phyloP scores from a whole-genome alignment of 2,797 vertebrate species.

The Bradypodion ventrale region DNA sequence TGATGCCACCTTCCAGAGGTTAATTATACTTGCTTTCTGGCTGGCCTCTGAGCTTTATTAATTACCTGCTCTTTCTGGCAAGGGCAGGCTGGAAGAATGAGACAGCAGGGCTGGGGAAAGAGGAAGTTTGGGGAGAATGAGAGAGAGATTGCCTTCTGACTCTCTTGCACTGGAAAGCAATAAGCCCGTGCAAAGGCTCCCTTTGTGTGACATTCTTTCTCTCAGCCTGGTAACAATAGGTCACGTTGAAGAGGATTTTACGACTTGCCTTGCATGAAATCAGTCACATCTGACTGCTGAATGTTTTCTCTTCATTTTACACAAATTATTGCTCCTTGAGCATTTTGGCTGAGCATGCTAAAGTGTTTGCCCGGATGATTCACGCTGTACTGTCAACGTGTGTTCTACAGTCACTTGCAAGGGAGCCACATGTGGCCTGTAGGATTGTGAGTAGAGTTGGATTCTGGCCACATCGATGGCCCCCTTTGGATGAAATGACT shows the following conservation, averaged over 20 bases:
- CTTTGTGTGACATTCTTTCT: slow-evolving; percentile 63
- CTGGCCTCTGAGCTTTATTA: slow-evolving; percentile 67
- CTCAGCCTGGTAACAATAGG: slow-evolving; percentile 51
- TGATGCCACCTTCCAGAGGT: slow-evolving; percentile 67
- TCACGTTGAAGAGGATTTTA: slow-evolving; percentile 51
- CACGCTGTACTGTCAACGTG: fast-evolving
- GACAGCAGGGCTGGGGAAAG: slow-evolving; percentile 43
- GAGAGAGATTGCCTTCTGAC: slow-evolving; percentile 40
- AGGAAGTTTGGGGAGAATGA: slow-evolving; percentile 42
- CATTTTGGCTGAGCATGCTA: not conserved
- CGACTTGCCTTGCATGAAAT: slow-evolving; percentile 63
- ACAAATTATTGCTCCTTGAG: not conserved
- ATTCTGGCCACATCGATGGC: too few relatives aligned
- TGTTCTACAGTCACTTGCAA: not conserved
- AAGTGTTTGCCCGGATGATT: not conserved
- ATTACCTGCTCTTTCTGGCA: slow-evolving; percentile 61
- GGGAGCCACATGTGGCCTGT: too few relatives aligned
- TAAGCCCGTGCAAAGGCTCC: slow-evolving; percentile 56
- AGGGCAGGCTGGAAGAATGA: slow-evolving; percentile 44
- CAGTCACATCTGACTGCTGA: slow-evolving; percentile 30
- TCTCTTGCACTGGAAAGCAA: slow-evolving; percentile 49
- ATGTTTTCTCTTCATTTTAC: slow-evolving; percentile 41
- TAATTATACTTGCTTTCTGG: slow-evolving; percentile 69
- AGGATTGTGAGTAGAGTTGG: too few relatives aligned
- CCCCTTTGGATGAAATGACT: too few relatives aligned